phyloP scores from a whole-genome alignment of 2,888 invertebrate genomes.

The Lacanobia wlatinum region DNA sequence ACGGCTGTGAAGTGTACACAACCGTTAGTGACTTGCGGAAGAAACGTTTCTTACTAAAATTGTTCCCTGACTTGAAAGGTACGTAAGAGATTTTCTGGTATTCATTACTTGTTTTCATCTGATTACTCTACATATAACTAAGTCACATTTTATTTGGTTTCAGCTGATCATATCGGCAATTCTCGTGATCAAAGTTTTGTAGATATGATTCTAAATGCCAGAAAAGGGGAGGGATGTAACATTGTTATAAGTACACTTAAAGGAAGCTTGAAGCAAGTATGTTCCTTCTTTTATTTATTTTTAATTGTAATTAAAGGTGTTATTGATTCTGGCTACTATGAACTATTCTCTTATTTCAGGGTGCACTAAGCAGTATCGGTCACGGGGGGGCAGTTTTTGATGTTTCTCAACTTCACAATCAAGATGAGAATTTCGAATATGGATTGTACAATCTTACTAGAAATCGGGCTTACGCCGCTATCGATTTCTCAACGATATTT shows the following conservation, averaged over 20 bases:
- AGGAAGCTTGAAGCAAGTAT: conserved; percentile 76
- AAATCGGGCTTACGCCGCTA: conserved; percentile 63
- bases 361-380: conserved; percentile 62
- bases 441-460: conserved; percentile 68
- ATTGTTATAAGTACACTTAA: conserved; percentile 74
- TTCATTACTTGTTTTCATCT: too few relatives aligned
- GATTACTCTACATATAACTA: too few relatives aligned
- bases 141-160: conserved; percentile 44
- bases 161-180: conserved; percentile 79
- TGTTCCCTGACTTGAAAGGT: conserved; percentile 81
- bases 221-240: conserved; percentile 75
- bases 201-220: conserved; percentile 73
- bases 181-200: conserved; percentile 76
- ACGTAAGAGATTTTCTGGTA: not conserved
- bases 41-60: conserved; percentile 77
- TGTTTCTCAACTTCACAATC: conserved; percentile 63
- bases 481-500: conserved; percentile 74
- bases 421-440: conserved; percentile 68
- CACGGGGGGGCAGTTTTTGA: conserved; percentile 69
- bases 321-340: not conserved
- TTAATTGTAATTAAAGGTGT: not conserved
- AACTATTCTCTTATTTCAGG: conserved; percentile 58
- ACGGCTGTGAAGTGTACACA: conserved; percentile 77
- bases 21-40: conserved; percentile 79
- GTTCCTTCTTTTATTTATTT: conserved; percentile 26